Percentiles rank a stretch among this genome's conserved stretches.
These are phyloP conservation scores for Pteromalus puparum DNA, from an alignment of 1,140 invertebrate species.

Conservation along the genomic window DNA sequence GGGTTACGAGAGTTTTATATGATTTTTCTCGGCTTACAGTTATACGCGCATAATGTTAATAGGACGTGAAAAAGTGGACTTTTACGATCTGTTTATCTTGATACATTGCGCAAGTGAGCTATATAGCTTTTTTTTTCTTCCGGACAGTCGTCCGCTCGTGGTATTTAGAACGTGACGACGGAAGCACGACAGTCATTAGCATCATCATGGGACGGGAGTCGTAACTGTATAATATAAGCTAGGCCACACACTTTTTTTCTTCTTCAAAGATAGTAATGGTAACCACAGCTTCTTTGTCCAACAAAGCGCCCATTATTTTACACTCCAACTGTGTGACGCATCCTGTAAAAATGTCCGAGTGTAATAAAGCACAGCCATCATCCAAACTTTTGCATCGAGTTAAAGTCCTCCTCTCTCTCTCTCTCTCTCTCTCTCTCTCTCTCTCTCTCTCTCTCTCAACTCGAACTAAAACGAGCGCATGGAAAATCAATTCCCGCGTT, in stretches of 20 bases:
- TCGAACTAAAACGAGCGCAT: background rate
- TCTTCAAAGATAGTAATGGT: background rate
- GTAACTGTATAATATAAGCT: background rate
- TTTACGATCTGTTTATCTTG: slow-evolving; percentile 1
- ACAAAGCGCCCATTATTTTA: background rate
- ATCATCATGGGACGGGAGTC: background rate
- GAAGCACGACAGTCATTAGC: slow-evolving; percentile 2
- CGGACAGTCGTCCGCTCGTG: background rate
- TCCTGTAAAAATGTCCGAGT: background rate
- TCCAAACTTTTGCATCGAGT: background rate
- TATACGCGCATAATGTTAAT: too few species aligned
- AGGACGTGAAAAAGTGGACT: too few species aligned
- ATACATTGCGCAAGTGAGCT: background rate
- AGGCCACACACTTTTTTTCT: background rate
- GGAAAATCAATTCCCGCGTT: background rate
- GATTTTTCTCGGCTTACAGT: too few species aligned
- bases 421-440: background rate
- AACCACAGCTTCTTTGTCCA: background rate
- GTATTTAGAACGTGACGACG: background rate
- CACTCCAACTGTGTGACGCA: background rate
- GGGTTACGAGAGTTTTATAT: too few species aligned
- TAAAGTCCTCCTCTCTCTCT: background rate
- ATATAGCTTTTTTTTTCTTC: background rate
- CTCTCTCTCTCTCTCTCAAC: background rate
- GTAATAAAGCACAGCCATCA: too few species aligned